Conservation (phyloP, 2,797 vertebrate genomes). For the Coccyzus lansbergi region DNA sequence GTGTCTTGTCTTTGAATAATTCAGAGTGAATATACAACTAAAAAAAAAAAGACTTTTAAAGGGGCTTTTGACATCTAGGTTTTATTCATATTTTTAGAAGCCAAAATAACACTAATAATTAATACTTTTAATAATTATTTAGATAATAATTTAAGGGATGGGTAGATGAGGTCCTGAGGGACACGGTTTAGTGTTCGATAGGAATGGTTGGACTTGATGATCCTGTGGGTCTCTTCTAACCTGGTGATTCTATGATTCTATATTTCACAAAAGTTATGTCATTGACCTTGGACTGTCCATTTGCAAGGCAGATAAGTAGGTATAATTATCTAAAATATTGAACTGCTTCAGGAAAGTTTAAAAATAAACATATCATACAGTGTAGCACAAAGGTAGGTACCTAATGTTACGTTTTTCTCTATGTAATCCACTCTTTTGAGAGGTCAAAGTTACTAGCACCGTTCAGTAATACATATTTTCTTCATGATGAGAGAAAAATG, state of each 20-base stretch:
- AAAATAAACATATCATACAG: not conserved
- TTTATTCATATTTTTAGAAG: not conserved
- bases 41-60: not conserved
- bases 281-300: not conserved
- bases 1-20: not conserved
- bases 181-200: no score
- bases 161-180: no score
- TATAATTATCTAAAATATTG: not conserved
- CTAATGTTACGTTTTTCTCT: not conserved
- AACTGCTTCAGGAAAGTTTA: not conserved
- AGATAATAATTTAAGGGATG: no score
- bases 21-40: not conserved
- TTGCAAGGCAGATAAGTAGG: not conserved
- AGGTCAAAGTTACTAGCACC: not conserved
- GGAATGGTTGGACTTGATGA: no score
- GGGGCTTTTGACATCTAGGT: rapidly evolving
- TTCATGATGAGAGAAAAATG: not conserved
- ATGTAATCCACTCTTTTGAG: not conserved
- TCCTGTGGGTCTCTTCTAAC: no score
- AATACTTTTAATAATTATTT: no score
- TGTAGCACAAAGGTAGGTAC: not conserved
- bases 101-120: not conserved
- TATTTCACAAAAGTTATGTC: not conserved
- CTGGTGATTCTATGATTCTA: no score
- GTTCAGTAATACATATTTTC: not conserved